phyloP scores from a whole-genome alignment of 2,113 vertebrate genomes.

The Cnemophilus loriae region DNA sequence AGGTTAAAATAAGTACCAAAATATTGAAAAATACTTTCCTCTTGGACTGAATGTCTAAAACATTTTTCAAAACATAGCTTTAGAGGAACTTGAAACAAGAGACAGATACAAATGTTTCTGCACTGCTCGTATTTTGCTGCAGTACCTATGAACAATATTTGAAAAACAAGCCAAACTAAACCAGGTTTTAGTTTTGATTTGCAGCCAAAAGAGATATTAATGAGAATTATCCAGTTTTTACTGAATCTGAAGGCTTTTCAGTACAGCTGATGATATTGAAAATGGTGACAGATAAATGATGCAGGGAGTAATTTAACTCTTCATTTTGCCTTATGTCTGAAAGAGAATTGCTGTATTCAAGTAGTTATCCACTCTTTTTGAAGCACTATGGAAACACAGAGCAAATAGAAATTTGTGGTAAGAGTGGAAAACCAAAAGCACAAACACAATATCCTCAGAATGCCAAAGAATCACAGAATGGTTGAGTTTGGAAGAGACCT shows the following conservation, averaged over 20 bases:
- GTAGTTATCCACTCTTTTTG: not conserved
- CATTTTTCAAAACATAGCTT: not conserved
- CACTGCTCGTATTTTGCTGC: not conserved
- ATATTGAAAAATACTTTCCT: not conserved
- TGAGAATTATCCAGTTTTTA: slow-evolving; percentile 17
- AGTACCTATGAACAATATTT: not conserved
- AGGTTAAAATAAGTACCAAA: not conserved
- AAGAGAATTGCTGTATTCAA: not conserved
- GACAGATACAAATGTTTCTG: not conserved
- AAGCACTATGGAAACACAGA: not conserved
- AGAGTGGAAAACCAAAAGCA: not conserved
- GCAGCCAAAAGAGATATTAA: not conserved
- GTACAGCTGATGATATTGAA: not conserved
- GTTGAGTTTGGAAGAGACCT: not conserved
- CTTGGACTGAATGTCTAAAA: not conserved
- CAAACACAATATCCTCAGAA: not conserved
- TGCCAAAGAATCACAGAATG: not conserved
- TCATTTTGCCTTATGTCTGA: not conserved
- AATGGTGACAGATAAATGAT: not conserved
- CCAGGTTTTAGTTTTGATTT: not conserved
- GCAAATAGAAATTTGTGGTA: not conserved
- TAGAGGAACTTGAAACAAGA: not conserved
- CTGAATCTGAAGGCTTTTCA: not conserved
- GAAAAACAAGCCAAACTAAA: not conserved
- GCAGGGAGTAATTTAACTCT: not conserved